These are phyloP conservation scores for Aphelenchoides fujianensis DNA, from an alignment of 1,140 invertebrate species.

Conservation along the genomic window DNA sequence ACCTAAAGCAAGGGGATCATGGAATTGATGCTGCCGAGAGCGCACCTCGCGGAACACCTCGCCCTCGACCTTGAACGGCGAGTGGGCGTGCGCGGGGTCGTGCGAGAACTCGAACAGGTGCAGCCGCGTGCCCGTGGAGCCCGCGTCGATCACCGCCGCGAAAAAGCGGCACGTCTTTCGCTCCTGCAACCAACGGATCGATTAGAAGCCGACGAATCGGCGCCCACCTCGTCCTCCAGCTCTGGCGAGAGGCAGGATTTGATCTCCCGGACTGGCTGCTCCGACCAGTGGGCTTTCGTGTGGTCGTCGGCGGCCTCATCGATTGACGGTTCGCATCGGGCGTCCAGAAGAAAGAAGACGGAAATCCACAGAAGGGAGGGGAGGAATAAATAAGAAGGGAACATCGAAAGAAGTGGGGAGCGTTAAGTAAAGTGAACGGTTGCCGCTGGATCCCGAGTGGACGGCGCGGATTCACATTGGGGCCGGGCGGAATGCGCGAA, in stretches of 20 bases:
- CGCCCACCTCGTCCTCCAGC: slow-evolving; percentile 39
- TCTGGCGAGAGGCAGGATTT: slow-evolving; percentile 46
- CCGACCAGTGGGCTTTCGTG: not conserved
- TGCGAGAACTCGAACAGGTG: slow-evolving; percentile 78
- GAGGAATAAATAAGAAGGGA: too few species aligned
- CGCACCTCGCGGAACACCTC: slow-evolving; percentile 76
- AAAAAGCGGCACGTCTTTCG: slow-evolving; percentile 67
- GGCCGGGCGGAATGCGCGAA: too few species aligned
- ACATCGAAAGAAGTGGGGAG: too few species aligned
- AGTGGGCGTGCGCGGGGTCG: slow-evolving; percentile 67
- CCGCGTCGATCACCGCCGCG: slow-evolving; percentile 91
- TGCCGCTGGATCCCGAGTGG: too few species aligned
- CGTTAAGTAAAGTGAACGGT: too few species aligned
- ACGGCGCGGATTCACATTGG: too few species aligned
- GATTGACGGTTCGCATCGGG: too few species aligned
- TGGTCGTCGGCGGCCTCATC: not conserved
- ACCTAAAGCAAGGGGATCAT: slow-evolving; percentile 46
- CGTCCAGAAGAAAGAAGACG: too few species aligned
- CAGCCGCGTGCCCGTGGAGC: slow-evolving; percentile 86
- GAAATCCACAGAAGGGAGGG: too few species aligned
- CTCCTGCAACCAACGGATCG: slow-evolving; percentile 41
- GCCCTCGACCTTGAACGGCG: slow-evolving; percentile 72
- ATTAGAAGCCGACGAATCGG: not conserved
- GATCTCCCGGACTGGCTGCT: slow-evolving; percentile 35
- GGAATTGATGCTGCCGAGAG: not conserved